Percentiles rank a stretch among this genome's conserved stretches.
Conservation (phyloP, 2,888 invertebrate species). For the Agrypnus murinus region DNA sequence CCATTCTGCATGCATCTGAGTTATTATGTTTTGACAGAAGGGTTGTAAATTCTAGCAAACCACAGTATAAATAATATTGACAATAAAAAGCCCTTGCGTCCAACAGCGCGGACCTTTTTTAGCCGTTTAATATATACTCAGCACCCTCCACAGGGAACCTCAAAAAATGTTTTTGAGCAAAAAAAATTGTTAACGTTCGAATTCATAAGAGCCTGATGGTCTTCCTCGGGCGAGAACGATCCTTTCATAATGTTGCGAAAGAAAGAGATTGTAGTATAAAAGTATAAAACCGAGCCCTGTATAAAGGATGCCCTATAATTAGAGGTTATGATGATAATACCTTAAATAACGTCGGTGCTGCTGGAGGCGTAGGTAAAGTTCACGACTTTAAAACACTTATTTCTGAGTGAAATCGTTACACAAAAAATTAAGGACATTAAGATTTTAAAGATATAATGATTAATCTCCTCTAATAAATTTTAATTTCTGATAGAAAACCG, state of each 20-base stretch:
- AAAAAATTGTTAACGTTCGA: too few relatives aligned
- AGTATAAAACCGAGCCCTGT: conserved; percentile 16
- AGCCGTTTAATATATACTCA: conserved; percentile 18
- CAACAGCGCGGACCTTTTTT: conserved; percentile 30
- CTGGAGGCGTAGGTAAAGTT: conserved; percentile 3
- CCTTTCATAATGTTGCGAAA: background rate
- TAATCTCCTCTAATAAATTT: too few relatives aligned
- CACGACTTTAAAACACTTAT: background rate
- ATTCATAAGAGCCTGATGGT: too few relatives aligned
- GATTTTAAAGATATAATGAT: too few relatives aligned
- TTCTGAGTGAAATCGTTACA: too few relatives aligned
- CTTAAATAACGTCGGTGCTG: background rate
- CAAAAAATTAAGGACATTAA: too few relatives aligned
- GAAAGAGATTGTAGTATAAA: too few relatives aligned
- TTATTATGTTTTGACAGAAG: conserved; percentile 50
- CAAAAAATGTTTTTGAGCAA: too few relatives aligned
- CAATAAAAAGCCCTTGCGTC: conserved; percentile 17
- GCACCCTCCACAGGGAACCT: conserved; percentile 4
- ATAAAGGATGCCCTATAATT: conserved; percentile 9
- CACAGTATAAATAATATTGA: conserved; percentile 34
- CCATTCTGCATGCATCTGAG: too few relatives aligned
- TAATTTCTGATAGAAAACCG: too few relatives aligned
- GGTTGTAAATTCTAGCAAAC: conserved; percentile 50
- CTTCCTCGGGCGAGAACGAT: conserved; percentile 8
- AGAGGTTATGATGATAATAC: conserved; percentile 9